A percentile compares a stretch with the other conserved stretches of the same genome.
Evolutionary conservation across 2,888 invertebrate genomes (phyloP).

Genomic region (Leuctra nigra): DNA sequence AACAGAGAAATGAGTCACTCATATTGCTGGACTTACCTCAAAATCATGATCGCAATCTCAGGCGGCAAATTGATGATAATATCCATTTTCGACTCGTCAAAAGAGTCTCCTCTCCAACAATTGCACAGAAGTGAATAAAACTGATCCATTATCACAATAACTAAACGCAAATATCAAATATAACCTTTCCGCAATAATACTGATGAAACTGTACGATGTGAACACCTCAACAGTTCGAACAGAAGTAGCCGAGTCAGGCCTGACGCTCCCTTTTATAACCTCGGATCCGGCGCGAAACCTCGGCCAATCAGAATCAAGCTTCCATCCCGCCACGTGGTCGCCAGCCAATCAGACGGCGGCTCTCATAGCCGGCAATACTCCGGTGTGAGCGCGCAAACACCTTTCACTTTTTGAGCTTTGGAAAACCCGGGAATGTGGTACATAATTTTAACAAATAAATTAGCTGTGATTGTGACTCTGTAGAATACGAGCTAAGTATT

Average conservation of each 20-base stretch:
- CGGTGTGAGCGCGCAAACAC: too few relatives aligned
- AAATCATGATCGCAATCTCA: conserved; percentile 6
- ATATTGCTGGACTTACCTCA: conserved; percentile 16
- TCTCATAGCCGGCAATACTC: too few relatives aligned
- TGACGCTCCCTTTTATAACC: neutral
- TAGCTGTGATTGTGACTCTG: too few relatives aligned
- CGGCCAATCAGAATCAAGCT: too few relatives aligned
- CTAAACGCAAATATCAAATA: too few relatives aligned
- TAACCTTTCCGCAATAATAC: neutral
- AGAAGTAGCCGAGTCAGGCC: neutral
- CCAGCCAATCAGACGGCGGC: too few relatives aligned
- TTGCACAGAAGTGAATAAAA: conserved; percentile 10
- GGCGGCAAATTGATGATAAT: neutral
- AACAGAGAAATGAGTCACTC: too few relatives aligned
- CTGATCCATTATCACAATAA: neutral
- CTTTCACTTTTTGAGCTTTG: too few relatives aligned
- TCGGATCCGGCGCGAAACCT: neutral
- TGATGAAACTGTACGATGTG: neutral
- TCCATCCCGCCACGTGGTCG: too few relatives aligned
- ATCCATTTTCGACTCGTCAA: conserved; percentile 6
- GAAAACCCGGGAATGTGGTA: too few relatives aligned
- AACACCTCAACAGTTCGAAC: neutral
- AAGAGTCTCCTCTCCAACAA: conserved; percentile 5
- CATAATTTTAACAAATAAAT: too few relatives aligned
- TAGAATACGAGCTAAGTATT: too few relatives aligned